Base-by-base conservation (phyloP, 2,888 invertebrate genomes). In the Eulithis prunata region DNA sequence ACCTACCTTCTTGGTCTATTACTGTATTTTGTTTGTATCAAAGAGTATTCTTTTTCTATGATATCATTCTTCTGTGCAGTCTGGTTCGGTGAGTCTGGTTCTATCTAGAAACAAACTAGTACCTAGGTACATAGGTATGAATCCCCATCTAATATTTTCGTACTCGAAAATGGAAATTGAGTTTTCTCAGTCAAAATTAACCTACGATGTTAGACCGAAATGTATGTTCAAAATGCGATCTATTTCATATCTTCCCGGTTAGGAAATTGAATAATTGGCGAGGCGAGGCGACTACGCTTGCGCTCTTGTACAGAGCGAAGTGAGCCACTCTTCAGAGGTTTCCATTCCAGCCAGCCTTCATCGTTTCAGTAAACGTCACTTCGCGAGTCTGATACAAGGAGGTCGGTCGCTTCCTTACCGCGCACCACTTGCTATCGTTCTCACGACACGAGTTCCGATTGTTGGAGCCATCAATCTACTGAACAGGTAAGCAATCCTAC, bases 231-330 rank as follows among this genome's bases (percentile, higher is more conserved):
- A 32, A 32, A 4, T 32, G n/a, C 54, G 2, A 32, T 7, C 12
- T 54, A 41, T 52, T 62, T 52, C 36, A 11, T 55, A 73, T 70
- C 74, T 84, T 85, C 84, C 85, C 85, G 85, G 83, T 77, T 54
- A 76, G 64, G 75, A 75, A 78, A 86, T 86, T 85, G 78, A 82
- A 82, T 80, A 86, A 86, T 85, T 86, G 87, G 81, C 81, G 73
- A 45, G n/a, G 10, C 32, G 77, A 21, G 78, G 64, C 64, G 73
- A 84, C 21, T 21, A 21, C 90, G 90, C 90, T 89, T 86, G 90
- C 90, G 90, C 84, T 68, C 71, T 71, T 59, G 73, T 78, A 59
- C 78, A 72, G 66, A 68, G 73, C 83, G 87, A 87, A 90, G 89
- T 88, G 78, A 87, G 88, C 78, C 65, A 73, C 84, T 70, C 4